A percentile compares a stretch with the other conserved stretches of the same genome.
Evolutionary conservation across 2,113 vertebrate species (phyloP).

Genomic region (Callionymus lyra): DNA sequence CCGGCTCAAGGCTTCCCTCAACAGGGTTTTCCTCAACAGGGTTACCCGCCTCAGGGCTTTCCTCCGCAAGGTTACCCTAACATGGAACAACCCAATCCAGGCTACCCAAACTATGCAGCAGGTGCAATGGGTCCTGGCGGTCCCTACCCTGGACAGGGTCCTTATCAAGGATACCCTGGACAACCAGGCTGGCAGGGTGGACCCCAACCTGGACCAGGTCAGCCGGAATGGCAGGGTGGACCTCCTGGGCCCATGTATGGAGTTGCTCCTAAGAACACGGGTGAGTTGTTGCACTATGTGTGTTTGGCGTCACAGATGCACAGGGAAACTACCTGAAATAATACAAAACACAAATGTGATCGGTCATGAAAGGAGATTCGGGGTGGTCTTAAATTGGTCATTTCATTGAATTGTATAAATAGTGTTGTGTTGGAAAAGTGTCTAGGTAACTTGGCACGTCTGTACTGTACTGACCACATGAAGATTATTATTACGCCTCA

Average conservation of each 20-base stretch:
- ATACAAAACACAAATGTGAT: too few species aligned
- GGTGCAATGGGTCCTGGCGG: conserved; percentile 65
- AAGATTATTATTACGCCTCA: too few species aligned
- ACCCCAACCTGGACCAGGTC: conserved; percentile 70
- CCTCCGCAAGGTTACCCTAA: conserved; percentile 52
- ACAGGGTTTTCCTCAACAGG: conserved; percentile 42
- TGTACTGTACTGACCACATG: too few species aligned
- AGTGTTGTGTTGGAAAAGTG: too few species aligned
- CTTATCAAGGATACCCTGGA: conserved; percentile 60
- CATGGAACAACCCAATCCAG: conserved; percentile 59
- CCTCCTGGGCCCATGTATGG: conserved; percentile 74
- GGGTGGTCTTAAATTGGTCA: too few species aligned
- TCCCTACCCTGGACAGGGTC: conserved; percentile 67
- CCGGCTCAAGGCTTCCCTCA: conserved; percentile 69
- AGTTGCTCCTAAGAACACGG: conserved; percentile 90
- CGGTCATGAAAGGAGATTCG: too few species aligned
- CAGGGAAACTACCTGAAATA: too few species aligned
- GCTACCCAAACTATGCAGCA: conserved; percentile 66
- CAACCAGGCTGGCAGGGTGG: conserved; percentile 79
- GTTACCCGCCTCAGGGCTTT: conserved; percentile 70
- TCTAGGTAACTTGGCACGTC: too few species aligned
- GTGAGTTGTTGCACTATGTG: conserved; percentile 63
- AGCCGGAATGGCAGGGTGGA: conserved; percentile 77
- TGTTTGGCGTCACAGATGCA: too few species aligned
- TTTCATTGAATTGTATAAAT: too few species aligned